A percentile compares a stretch with the other conserved stretches of the same genome.
Evolutionary conservation across 1,140 invertebrate species (phyloP).

Genomic region (Megalopta genalis): DNA sequence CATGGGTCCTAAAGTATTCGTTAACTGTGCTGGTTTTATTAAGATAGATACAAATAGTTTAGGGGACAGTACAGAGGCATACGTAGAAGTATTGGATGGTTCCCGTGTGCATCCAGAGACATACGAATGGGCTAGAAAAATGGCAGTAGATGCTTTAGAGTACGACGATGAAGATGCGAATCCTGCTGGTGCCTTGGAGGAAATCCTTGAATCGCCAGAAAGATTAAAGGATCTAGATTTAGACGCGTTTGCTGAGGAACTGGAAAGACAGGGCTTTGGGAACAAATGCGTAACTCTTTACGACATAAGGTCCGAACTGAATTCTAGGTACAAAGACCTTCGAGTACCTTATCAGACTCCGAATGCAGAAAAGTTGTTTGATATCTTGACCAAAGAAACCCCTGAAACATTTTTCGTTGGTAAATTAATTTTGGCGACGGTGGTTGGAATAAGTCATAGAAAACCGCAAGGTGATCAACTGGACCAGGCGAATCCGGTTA

Average conservation of each 20-base stretch:
- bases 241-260: constrained; percentile 98
- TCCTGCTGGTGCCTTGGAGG: constrained; percentile 97
- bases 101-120: constrained; percentile 99
- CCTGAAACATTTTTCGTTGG: constrained; percentile 97
- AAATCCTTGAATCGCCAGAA: constrained; percentile 97
- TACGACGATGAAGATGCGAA: constrained; percentile 98
- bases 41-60: constrained; percentile 98
- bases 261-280: constrained; percentile 96
- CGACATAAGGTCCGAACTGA: constrained; percentile 97
- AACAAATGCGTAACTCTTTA: constrained; percentile 99
- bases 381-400: constrained; percentile 97
- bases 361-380: constrained; percentile 93
- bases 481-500: constrained; percentile 96
- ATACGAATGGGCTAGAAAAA: constrained; percentile 99
- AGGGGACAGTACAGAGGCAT: constrained; percentile 95
- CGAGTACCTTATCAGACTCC: constrained; percentile 89
- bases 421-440: constrained; percentile 89
- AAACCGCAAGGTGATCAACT: constrained; percentile 96
- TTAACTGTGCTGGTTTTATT: constrained; percentile 99
- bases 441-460: constrained; percentile 88
- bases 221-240: constrained; percentile 97
- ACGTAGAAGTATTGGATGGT: constrained; percentile 97
- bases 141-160: constrained; percentile 99
- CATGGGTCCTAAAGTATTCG: constrained; percentile 99
- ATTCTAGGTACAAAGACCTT: constrained; percentile 96